A percentile compares a stretch with the other conserved stretches of the same genome.
Conservation (phyloP, 2,888 invertebrate genomes). For the Tenthredo amoena region DNA sequence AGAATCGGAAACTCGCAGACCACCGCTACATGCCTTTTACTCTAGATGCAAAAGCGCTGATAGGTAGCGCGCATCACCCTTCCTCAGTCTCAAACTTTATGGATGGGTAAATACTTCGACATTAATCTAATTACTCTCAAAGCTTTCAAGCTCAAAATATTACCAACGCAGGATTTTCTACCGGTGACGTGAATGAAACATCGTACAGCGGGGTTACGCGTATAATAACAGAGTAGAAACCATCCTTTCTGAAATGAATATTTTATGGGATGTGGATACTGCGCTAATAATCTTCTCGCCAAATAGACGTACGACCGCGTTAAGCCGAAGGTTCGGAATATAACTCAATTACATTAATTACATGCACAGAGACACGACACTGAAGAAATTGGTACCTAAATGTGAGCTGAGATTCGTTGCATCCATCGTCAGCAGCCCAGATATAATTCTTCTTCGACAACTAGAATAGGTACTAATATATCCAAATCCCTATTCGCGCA, state of each 20-base stretch:
- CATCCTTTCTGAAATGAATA: constrained; percentile 8
- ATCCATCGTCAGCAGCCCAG: not conserved
- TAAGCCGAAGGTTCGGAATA: not conserved
- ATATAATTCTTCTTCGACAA: not conserved
- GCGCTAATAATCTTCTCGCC: not conserved
- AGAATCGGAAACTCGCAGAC: not conserved
- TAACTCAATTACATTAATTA: constrained; percentile 3
- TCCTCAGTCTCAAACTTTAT: not conserved
- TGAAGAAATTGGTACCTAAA: not conserved
- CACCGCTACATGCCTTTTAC: not conserved
- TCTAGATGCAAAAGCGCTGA: not conserved
- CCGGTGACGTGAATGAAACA: not conserved
- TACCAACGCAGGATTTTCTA: not conserved
- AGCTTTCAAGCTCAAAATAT: constrained; percentile 14
- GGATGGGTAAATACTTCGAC: constrained; percentile 19
- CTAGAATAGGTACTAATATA: not conserved
- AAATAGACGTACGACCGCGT: not conserved
- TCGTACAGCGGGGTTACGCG: not conserved
- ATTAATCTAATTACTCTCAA: constrained; percentile 31
- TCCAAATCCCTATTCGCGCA: not conserved
- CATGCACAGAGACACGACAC: not conserved
- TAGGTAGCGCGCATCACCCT: not conserved
- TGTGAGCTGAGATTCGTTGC: not conserved
- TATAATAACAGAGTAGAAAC: not conserved
- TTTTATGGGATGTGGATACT: not conserved